phyloP scores from a whole-genome alignment of 2,888 invertebrate species.

The Drosophila subquinaria region DNA sequence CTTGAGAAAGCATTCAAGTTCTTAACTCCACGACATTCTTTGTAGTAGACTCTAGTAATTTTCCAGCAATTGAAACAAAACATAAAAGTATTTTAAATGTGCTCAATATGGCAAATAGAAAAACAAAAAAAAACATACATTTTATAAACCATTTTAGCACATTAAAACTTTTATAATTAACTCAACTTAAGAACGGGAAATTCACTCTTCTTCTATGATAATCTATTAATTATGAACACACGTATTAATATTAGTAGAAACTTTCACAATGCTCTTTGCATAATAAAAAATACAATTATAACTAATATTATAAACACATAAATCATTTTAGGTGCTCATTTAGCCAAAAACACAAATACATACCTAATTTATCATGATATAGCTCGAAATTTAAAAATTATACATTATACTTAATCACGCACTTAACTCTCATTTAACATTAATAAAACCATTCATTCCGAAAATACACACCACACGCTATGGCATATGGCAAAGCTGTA shows the following conservation, averaged over 20 bases:
- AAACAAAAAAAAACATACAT: constrained; percentile 5
- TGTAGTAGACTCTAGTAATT: constrained; percentile 64
- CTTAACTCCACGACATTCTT: constrained; percentile 70
- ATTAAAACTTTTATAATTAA: constrained; percentile 32
- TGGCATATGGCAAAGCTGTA: constrained; percentile 51
- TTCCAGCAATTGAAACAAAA: constrained; percentile 63
- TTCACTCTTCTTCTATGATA: constrained; percentile 45
- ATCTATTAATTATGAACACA: constrained; percentile 36
- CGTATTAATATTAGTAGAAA: constrained; percentile 49
- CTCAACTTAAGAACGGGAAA: constrained; percentile 31
- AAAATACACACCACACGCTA: constrained; percentile 41
- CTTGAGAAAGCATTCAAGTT: constrained; percentile 64
- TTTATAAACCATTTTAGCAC: constrained; percentile 52
- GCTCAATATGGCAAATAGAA: constrained; percentile 63
- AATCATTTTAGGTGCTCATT: constrained; percentile 68
- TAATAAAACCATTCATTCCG: constrained; percentile 14
- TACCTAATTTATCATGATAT: constrained; percentile 50
- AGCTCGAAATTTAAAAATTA: constrained; percentile 62
- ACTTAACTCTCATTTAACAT: constrained; percentile 63
- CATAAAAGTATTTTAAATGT: constrained; percentile 74
- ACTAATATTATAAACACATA: constrained; percentile 23
- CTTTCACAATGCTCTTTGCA: constrained; percentile 62
- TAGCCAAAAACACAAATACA: constrained; percentile 56
- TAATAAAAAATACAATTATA: constrained; percentile 49
- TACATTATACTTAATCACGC: constrained; percentile 63